phyloP scores from a whole-genome alignment of 2,113 vertebrate genomes.

The Haplotaxodon microlepis region DNA sequence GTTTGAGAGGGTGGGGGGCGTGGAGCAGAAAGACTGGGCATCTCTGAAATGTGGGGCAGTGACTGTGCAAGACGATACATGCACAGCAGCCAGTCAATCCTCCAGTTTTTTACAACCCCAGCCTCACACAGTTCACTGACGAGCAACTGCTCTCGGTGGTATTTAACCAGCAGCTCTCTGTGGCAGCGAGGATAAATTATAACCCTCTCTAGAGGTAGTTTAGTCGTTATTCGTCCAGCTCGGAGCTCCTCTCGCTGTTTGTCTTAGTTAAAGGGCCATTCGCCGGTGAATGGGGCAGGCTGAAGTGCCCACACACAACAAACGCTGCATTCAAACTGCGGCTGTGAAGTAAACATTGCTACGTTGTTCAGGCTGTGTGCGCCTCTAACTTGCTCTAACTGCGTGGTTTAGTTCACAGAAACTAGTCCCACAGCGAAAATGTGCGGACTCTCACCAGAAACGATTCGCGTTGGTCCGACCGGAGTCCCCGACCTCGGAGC shows the following conservation, averaged over 20 bases:
- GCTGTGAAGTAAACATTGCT: constrained; percentile 26
- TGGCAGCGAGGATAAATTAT: neutral
- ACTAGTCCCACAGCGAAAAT: neutral
- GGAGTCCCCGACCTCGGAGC: constrained; percentile 69
- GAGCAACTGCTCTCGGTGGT: neutral
- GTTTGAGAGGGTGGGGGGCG: neutral
- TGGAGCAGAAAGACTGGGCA: neutral
- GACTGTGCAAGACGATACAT: constrained; percentile 28
- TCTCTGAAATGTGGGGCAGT: constrained; percentile 39
- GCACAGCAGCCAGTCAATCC: neutral
- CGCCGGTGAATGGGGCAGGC: neutral
- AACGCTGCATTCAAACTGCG: neutral
- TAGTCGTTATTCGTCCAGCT: neutral
- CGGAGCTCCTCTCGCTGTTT: neutral
- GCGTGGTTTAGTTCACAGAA: neutral
- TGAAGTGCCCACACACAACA: neutral
- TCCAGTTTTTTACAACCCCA: neutral
- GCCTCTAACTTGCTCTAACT: neutral
- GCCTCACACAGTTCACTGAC: neutral
- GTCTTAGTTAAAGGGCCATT: neutral
- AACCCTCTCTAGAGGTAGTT: neutral
- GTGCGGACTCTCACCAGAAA: constrained; percentile 58
- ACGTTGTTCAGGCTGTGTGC: neutral
- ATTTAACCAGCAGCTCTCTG: neutral
- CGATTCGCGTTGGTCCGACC: constrained; percentile 55